Evolutionary conservation across 2,797 vertebrate species (phyloP).

Genomic region (Phoeniculus purpureus): DNA sequence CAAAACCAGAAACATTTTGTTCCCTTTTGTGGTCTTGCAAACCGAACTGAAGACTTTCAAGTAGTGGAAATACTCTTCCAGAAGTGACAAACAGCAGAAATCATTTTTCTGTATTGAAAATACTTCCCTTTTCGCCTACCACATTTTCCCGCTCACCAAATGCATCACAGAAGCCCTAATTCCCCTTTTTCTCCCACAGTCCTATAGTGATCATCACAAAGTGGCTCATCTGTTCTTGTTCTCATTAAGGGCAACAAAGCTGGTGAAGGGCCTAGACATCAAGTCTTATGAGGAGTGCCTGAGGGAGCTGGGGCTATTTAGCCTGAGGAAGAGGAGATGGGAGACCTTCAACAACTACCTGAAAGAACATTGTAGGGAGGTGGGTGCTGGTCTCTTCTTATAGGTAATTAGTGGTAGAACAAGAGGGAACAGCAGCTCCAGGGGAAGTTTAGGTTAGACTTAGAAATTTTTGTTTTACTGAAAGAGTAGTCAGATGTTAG

Average conservation of each 20-base stretch:
- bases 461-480: too few species aligned
- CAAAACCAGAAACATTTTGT: background rate
- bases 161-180: constrained; percentile 11
- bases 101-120: background rate
- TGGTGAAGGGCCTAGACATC: too few species aligned
- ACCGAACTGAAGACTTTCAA: background rate
- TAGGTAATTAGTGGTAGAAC: too few species aligned
- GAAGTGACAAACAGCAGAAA: background rate
- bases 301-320: too few species aligned
- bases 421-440: too few species aligned
- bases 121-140: background rate
- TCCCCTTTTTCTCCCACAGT: background rate
- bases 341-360: too few species aligned
- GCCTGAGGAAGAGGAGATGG: too few species aligned
- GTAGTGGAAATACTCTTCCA: background rate
- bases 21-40: background rate
- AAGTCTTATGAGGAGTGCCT: too few species aligned
- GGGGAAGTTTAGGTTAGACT: too few species aligned
- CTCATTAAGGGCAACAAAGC: background rate
- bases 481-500: too few species aligned
- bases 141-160: background rate
- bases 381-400: too few species aligned
- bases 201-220: background rate
- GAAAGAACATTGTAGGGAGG: too few species aligned
- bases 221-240: background rate